A percentile compares a stretch with the other conserved stretches of the same genome.
Evolutionary conservation across 2,888 invertebrate genomes (phyloP).

Genomic region (Stenichneumon culpator): DNA sequence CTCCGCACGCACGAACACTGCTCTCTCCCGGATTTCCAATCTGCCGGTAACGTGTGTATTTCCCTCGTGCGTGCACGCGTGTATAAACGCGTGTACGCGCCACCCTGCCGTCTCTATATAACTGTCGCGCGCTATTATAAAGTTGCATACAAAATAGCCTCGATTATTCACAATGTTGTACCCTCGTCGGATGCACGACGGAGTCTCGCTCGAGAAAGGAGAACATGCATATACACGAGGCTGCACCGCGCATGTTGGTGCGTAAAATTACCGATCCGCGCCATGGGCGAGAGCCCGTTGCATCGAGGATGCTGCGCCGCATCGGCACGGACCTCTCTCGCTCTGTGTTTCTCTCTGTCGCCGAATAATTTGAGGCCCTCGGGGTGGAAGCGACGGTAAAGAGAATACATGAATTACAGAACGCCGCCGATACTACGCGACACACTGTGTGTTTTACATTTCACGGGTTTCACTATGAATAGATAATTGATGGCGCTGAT

Average conservation of each 20-base stretch:
- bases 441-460: not conserved
- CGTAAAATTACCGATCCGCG: not conserved
- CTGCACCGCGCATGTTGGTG: not conserved
- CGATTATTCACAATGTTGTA: conserved; percentile 47
- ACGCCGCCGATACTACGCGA: not conserved
- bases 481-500: conserved; percentile 7
- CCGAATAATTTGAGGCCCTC: conserved; percentile 20
- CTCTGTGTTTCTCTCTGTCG: not conserved
- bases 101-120: not conserved
- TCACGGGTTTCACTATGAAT: not conserved
- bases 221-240: conserved; percentile 6
- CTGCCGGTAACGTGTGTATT: conserved; percentile 18
- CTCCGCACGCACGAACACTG: not conserved
- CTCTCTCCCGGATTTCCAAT: conserved; percentile 13
- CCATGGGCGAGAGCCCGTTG: not conserved
- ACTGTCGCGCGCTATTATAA: conserved; percentile 30
- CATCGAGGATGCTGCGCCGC: conserved; percentile 15
- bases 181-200: conserved; percentile 1
- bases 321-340: not conserved
- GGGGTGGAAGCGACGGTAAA: conserved; percentile 20
- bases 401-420: conserved; percentile 37
- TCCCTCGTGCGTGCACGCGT: not conserved
- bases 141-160: conserved; percentile 45
- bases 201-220: conserved; percentile 24
- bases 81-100: conserved; percentile 2